Evolutionary conservation across 2,113 vertebrate genomes (phyloP), one percentile per base, ranked within the genome.

Genomic region (Apteryx owenii): DNA sequence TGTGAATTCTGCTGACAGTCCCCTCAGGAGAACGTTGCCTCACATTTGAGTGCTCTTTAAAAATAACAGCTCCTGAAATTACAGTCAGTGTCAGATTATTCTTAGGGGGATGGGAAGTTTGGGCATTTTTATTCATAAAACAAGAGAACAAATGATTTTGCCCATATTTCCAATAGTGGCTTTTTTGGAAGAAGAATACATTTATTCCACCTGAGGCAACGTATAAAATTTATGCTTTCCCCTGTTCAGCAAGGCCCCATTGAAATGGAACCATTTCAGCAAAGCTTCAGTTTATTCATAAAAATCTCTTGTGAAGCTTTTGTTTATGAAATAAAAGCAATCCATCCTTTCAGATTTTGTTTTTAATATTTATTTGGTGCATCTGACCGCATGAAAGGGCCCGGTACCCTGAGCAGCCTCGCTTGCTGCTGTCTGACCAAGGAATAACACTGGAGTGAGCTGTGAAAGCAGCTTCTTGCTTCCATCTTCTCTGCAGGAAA

Each of bases 401-500:
- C 38, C 17, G 25, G 0, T 71, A 44, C 16, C 42, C 92, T 19
- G 8, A 80, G 83, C 80, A 90, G 77, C 51, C 61, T 19, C 42
- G 21, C n/a, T 73, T 22, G 3, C 46, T 97, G 64, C 78, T 69
- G 23, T 70, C 69, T 85, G 53, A 71, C 29, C 13, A 29, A 70
- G 66, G 75, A 80, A 23, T 88, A 88, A 33, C 72, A 46, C 42
- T 88, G 73, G 64, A 77, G 44, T 31, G 53, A 91, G 73, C 65
- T 77, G 44, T 90, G 50, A 89, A 93, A 81, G 78, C 51, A 66
- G 71, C 78, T 95, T 82, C 65, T 90, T 92, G 70, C 79, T 73
- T 93, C 53, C 80, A 44, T 91, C 83, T 89, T 97, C 92, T 91
- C 84, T 3, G 0, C 83, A 94, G 81, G 88, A 96, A 90, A 65